A percentile compares a stretch with the other conserved stretches of the same genome.
Evolutionary conservation across 2,888 invertebrate genomes (phyloP).

Genomic region (Brachyopa scutellaris): DNA sequence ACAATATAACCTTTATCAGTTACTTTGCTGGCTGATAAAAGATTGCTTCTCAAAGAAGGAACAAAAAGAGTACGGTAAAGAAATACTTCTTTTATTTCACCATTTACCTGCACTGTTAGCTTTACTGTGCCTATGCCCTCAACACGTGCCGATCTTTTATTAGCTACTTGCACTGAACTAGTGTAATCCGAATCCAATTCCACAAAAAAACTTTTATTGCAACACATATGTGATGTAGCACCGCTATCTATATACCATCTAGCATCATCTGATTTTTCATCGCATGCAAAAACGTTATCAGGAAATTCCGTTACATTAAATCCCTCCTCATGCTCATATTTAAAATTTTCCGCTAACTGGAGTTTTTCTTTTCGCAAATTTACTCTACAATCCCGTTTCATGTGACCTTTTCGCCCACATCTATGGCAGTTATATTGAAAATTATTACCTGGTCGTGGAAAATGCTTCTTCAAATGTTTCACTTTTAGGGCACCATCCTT

Average conservation of each 20-base stretch:
- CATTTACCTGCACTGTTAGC: neutral
- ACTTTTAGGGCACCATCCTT: no score
- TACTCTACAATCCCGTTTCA: neutral
- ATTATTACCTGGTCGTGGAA: neutral
- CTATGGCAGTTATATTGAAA: neutral
- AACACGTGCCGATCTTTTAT: neutral
- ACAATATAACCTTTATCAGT: no score
- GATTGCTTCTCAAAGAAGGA: neutral
- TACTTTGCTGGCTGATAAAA: no score
- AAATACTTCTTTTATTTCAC: neutral
- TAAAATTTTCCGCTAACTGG: neutral
- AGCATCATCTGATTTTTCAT: neutral
- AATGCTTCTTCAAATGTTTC: neutral
- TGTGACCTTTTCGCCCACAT: no score
- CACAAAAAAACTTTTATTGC: neutral
- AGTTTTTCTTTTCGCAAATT: neutral
- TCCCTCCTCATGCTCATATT: no score
- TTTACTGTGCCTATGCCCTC: neutral
- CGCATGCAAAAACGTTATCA: no score
- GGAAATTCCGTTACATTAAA: no score
- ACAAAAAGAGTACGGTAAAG: conserved; percentile 8
- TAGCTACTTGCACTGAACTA: neutral
- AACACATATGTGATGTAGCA: no score
- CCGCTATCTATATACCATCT: conserved; percentile 10
- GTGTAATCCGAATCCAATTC: neutral